Evolutionary conservation across 2,113 vertebrate species (phyloP), one percentile per base, ranked within the genome.

Genomic region (Alaudala cheleensis): DNA sequence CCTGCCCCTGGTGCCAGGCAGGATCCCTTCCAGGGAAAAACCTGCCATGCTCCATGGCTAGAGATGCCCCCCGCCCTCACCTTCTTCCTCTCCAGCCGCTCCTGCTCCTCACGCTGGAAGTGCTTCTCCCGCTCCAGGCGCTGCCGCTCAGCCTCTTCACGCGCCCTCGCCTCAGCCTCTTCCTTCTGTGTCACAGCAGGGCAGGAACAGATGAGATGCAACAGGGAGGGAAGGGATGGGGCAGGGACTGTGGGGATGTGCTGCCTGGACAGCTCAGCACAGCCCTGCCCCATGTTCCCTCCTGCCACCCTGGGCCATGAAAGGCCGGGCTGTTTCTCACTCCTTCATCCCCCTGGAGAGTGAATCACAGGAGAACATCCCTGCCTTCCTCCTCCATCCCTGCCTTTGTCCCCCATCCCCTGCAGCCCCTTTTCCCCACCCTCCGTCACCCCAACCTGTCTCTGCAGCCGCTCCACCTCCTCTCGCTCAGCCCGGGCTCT

Each of bases 91-190:
- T 99, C 99, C 95, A 98, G 98, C 64, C 99, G 98, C 95, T 99
- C 99, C 97, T 99, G 99, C 97, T 99, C 99, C 97, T 99, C 99
- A 51, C 98, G 98, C 98, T 99, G 99, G 98, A 99, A 99, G 97
- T 99, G 99, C 92, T 98, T 99, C 95, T 99, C 99, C 92, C 99
- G 97, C 96, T 99, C 99, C 97, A 99, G 97, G 12, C 99, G 98
- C 97, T 99, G 99, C 88, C 96, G 98, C 95, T 99, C 99, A 0
- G 98, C 99, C 95, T 99, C 99, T 96, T 99, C 99, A 0, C 98
- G 97, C 0, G 98, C 99, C 79, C 97, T 98, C 2, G 97, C 98
- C 96, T 99, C 99, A 0, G 99, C 98, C 95, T 99, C 99, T 94
- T 99, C 99, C 95, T 97, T 99, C 99, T 99, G 97, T n/a, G 61